Percentiles rank a stretch among this genome's conserved stretches.
These are phyloP conservation scores for Patella caerulea DNA, from an alignment of 2,888 invertebrate genomes.

Conservation along the genomic window DNA sequence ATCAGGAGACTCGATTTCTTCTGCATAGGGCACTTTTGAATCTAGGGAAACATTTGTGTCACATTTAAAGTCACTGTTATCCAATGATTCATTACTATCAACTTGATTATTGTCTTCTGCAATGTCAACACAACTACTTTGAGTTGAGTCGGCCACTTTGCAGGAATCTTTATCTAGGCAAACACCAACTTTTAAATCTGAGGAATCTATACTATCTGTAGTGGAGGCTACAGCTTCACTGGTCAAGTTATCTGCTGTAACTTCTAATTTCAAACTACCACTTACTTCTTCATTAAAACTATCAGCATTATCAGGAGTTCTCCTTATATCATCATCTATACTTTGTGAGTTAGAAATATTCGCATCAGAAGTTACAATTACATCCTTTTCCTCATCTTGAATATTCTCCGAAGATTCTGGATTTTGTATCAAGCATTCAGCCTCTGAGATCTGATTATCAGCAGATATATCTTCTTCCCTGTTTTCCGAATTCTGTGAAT, in stretches of 20 bases:
- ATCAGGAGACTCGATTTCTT: slow-evolving; percentile 23
- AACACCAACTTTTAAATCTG: not conserved
- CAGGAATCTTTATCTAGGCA: not conserved
- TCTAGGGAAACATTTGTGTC: slow-evolving; percentile 25
- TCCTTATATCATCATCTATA: not conserved
- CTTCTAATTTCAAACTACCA: slow-evolving; percentile 10
- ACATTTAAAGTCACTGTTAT: slow-evolving; percentile 35
- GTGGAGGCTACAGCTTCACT: not conserved
- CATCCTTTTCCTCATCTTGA: slow-evolving; percentile 3
- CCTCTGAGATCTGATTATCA: no score
- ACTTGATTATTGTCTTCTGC: not conserved
- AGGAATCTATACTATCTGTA: not conserved
- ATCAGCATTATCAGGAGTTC: slow-evolving; percentile 15
- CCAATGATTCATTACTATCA: slow-evolving; percentile 22
- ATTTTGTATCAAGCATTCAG: no score
- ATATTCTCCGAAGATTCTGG: not conserved
- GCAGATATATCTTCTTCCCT: no score
- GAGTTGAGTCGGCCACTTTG: slow-evolving; percentile 20
- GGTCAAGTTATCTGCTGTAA: not conserved
- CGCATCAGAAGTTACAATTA: slow-evolving; percentile 2
- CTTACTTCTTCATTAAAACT: slow-evolving; percentile 6
- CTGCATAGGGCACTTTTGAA: slow-evolving; percentile 18
- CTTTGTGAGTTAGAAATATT: not conserved
- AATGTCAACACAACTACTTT: slow-evolving; percentile 26
- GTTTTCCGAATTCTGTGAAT: not conserved